phyloP scores from a whole-genome alignment of 2,113 vertebrate species.

The Pteropus alecto region DNA sequence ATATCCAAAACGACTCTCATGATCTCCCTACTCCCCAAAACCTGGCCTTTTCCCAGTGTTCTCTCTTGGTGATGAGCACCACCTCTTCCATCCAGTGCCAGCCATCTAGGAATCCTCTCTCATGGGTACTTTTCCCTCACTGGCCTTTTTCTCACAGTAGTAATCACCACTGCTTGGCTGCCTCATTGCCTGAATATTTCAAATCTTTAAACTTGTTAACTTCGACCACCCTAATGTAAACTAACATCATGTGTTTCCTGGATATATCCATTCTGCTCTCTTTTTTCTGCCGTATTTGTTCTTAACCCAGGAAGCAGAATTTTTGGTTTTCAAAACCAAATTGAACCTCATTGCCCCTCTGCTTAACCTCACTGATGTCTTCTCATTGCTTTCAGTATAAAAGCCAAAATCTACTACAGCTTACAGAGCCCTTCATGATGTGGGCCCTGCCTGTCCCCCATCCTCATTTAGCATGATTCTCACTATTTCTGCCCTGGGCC shows the following conservation, averaged over 20 bases:
- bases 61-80: too few relatives aligned
- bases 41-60: background rate
- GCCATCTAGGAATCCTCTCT: background rate
- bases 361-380: background rate
- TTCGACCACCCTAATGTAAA: background rate
- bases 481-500: background rate
- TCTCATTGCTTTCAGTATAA: background rate
- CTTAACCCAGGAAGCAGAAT: background rate
- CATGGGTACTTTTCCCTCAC: background rate
- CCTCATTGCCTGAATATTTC: background rate
- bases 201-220: background rate
- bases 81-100: background rate
- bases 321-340: background rate
- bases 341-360: background rate
- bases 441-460: background rate
- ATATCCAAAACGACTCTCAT: background rate
- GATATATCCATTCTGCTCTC: background rate
- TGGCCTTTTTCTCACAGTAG: background rate
- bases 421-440: background rate
- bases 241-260: background rate
- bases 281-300: background rate
- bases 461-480: background rate
- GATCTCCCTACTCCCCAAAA: background rate
- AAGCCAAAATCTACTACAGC: background rate
- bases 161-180: background rate